Conservation (phyloP, 2,113 vertebrate genomes). For the Echinops telfairi region DNA sequence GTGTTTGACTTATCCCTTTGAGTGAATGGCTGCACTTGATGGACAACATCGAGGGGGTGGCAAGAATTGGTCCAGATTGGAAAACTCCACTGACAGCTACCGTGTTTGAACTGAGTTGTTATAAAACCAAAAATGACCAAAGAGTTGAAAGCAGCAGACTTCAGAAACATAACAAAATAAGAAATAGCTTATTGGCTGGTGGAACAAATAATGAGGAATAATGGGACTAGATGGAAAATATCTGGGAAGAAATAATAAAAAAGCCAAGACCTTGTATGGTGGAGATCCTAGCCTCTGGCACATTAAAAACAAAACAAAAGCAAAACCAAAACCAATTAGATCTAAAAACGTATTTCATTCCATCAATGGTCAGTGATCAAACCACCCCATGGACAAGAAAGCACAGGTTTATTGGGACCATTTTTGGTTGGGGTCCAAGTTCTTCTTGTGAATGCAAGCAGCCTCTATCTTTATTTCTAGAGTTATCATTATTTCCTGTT, state of each 20-base stretch:
- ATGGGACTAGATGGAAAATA: conserved; percentile 16
- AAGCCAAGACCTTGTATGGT: neutral
- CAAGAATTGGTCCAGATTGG: neutral
- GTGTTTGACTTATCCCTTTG: conserved; percentile 42
- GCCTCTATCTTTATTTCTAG: conserved; percentile 38
- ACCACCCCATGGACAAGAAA: conserved; percentile 20
- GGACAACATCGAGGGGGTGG: neutral
- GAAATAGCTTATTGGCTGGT: neutral
- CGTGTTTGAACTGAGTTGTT: conserved; percentile 35
- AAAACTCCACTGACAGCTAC: neutral
- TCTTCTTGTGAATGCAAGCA: conserved; percentile 28
- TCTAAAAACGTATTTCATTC: conserved; percentile 39
- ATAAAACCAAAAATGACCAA: conserved; percentile 41
- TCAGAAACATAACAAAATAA: neutral
- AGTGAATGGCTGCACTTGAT: conserved; percentile 36
- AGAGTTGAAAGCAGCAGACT: conserved; percentile 1
- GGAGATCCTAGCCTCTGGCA: conserved; percentile 13
- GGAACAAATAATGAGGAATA: conserved; percentile 19
- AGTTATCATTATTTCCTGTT: conserved; percentile 11
- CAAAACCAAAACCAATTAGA: neutral
- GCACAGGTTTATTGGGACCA: conserved; percentile 11
- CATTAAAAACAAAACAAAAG: too few relatives aligned
- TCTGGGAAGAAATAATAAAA: conserved; percentile 34
- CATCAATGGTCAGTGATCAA: conserved; percentile 33
- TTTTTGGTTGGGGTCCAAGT: conserved; percentile 30